phyloP scores from a whole-genome alignment of 2,113 vertebrate species.

The Heptranchias perlo region DNA sequence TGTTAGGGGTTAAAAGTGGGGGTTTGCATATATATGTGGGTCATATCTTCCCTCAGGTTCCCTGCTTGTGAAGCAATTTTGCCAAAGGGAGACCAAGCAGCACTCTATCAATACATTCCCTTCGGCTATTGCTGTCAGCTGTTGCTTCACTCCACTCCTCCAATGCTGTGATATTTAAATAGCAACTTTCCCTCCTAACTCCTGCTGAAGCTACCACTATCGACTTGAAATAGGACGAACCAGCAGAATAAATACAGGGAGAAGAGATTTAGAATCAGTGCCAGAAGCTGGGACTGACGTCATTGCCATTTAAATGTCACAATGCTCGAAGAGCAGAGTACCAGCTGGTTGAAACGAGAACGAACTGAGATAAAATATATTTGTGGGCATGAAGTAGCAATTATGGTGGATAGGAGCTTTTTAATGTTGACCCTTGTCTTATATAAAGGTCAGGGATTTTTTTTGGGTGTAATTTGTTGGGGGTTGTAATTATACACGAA shows the following conservation, averaged over 20 bases:
- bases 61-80: neutral
- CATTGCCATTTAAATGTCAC: neutral
- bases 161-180: neutral
- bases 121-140: neutral
- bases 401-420: neutral
- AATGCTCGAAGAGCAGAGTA: neutral
- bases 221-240: neutral
- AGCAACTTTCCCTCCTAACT: neutral
- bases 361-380: neutral
- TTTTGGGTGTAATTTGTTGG: neutral
- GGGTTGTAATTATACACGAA: neutral
- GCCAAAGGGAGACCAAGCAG: neutral
- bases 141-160: neutral
- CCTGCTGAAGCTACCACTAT: neutral
- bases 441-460: neutral
- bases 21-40: neutral
- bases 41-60: neutral
- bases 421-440: neutral
- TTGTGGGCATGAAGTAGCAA: neutral
- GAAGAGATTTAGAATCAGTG: neutral
- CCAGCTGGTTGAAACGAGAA: neutral
- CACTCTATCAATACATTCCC: too few relatives aligned
- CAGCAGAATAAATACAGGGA: neutral
- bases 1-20: too few relatives aligned
- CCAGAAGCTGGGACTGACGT: neutral